Evolutionary conservation across 2,797 vertebrate genomes (phyloP).

Genomic region (Zalophus californianus): DNA sequence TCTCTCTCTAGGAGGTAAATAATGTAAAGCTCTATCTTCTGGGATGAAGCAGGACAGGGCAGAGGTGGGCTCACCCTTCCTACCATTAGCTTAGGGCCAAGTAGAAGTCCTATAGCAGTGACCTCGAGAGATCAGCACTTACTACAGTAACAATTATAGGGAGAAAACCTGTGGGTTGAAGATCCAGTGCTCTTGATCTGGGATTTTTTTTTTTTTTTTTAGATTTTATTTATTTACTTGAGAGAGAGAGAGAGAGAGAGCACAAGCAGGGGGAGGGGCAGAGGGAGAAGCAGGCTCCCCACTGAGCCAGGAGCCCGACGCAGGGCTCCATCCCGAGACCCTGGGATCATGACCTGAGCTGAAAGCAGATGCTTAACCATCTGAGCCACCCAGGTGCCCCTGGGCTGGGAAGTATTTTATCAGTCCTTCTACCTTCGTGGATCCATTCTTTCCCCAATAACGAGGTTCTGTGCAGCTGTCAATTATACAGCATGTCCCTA

Average conservation of each 20-base stretch:
- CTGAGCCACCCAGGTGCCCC: background rate
- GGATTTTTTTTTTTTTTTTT: background rate
- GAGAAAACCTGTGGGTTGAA: background rate
- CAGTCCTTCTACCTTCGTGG: background rate
- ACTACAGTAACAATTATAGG: background rate
- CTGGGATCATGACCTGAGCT: background rate
- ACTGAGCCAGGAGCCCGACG: background rate
- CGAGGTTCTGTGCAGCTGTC: background rate
- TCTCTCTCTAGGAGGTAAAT: background rate
- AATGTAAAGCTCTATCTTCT: background rate
- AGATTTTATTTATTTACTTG: background rate
- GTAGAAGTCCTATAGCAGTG: background rate
- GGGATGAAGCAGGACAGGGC: background rate
- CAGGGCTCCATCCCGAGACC: background rate
- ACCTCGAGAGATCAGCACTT: background rate
- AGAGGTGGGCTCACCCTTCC: background rate
- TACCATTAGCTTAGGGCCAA: background rate
- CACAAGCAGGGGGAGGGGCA: background rate
- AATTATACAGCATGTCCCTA: background rate
- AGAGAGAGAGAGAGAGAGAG: background rate
- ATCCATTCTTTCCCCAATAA: background rate
- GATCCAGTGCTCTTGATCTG: background rate
- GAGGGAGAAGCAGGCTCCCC: background rate
- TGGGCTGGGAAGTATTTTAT: background rate
- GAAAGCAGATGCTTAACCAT: background rate